A percentile compares a stretch with the other conserved stretches of the same genome.
phyloP scores from a whole-genome alignment of 2,888 invertebrate genomes.

The Blastobasis adustella region DNA sequence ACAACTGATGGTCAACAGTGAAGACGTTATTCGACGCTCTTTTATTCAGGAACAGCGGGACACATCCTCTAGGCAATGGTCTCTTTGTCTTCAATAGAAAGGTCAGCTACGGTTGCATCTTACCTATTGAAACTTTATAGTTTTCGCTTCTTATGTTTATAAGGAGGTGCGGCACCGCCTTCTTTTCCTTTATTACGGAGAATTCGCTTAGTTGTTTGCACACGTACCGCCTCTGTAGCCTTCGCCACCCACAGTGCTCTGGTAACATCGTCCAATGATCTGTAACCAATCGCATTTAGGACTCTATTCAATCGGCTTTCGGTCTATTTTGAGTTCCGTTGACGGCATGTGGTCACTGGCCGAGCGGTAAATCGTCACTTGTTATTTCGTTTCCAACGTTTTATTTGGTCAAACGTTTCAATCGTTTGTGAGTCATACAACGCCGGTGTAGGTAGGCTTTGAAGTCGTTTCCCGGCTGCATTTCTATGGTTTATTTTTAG shows the following conservation, averaged over 20 bases:
- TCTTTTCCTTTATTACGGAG: conserved; percentile 40
- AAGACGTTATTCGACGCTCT: conserved; percentile 43
- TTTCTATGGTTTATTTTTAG: conserved; percentile 36
- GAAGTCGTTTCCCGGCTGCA: conserved; percentile 35
- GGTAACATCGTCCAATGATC: conserved; percentile 8
- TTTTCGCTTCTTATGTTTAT: conserved; percentile 45
- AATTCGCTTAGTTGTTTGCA: conserved; percentile 52
- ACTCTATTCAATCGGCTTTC: conserved; percentile 6
- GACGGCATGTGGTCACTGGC: conserved; percentile 8
- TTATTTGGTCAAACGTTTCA: conserved; percentile 44
- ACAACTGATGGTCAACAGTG: conserved; percentile 43
- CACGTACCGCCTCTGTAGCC: conserved; percentile 53
- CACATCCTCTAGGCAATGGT: conserved; percentile 42
- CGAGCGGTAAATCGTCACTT: conserved; percentile 40
- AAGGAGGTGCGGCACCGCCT: conserved; percentile 38
- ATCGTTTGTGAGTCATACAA: conserved; percentile 55
- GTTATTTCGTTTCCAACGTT: conserved; percentile 40
- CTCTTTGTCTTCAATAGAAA: conserved; percentile 44
- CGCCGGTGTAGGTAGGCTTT: conserved; percentile 29
- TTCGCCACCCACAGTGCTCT: conserved; percentile 52
- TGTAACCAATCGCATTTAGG: not conserved
- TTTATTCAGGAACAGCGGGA: conserved; percentile 51
- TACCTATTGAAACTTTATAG: conserved; percentile 38
- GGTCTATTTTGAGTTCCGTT: conserved; percentile 8
- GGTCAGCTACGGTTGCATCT: conserved; percentile 51